phyloP scores from a whole-genome alignment of 1,140 invertebrate genomes.

The Matsumurasca onukii region DNA sequence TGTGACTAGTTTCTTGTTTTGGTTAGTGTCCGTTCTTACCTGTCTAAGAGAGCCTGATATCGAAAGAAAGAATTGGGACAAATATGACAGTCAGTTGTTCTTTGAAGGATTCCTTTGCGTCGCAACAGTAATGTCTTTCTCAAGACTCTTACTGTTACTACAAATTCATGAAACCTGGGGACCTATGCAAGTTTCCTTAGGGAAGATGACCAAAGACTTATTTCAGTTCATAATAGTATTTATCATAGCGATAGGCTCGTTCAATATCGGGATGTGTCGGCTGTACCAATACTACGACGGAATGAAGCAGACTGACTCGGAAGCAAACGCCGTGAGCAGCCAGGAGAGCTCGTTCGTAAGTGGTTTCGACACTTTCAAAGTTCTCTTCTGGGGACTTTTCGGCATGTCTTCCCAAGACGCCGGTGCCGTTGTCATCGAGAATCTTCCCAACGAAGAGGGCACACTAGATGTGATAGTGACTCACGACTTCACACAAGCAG shows the following conservation, averaged over 20 bases:
- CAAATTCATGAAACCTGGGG: slow-evolving; percentile 59
- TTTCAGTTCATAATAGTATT: slow-evolving; percentile 57
- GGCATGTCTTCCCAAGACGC: slow-evolving; percentile 66
- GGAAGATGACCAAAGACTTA: slow-evolving; percentile 60
- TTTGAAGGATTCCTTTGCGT: slow-evolving; percentile 71
- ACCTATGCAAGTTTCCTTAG: slow-evolving; percentile 60
- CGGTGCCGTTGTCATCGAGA: slow-evolving; percentile 62
- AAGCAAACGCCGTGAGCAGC: slow-evolving; percentile 47
- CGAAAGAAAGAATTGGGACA: slow-evolving; percentile 67
- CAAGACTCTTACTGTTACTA: slow-evolving; percentile 56
- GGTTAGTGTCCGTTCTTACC: slow-evolving; percentile 50
- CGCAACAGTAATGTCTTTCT: slow-evolving; percentile 69
- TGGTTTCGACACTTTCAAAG: slow-evolving; percentile 57
- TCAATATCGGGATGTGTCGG: slow-evolving; percentile 48
- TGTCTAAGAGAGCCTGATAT: slow-evolving; percentile 50
- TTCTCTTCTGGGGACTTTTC: slow-evolving; percentile 73
- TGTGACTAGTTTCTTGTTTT: slow-evolving; percentile 53
- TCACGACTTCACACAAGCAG: slow-evolving; percentile 59
- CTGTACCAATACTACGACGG: slow-evolving; percentile 61
- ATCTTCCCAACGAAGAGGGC: slow-evolving; percentile 48
- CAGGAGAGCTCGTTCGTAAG: slow-evolving; percentile 57
- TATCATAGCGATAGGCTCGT: slow-evolving; percentile 55
- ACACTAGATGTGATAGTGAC: slow-evolving; percentile 48
- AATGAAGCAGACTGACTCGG: slow-evolving; percentile 57
- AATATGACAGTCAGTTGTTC: slow-evolving; percentile 67